Percentiles rank a stretch among this genome's conserved stretches.
These are phyloP conservation scores for Mamestra configurata DNA, from an alignment of 1,140 invertebrate species.

Conservation along the genomic window DNA sequence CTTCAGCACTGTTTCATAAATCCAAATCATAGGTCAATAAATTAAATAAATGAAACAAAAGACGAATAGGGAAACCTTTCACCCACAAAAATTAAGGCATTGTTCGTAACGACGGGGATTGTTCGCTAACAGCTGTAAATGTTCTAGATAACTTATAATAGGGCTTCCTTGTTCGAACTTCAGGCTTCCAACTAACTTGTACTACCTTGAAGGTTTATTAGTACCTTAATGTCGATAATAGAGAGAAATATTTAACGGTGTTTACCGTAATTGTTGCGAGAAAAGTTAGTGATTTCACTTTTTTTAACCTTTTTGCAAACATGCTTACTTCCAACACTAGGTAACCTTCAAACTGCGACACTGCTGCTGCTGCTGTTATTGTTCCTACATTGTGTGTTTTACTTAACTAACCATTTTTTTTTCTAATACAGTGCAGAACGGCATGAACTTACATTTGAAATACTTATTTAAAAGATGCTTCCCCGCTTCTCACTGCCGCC, in stretches of 20 bases:
- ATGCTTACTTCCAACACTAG: too few relatives aligned
- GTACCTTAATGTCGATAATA: neutral
- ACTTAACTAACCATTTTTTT: too few relatives aligned
- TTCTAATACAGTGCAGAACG: too few relatives aligned
- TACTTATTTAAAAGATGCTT: too few relatives aligned
- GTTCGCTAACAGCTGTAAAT: constrained; percentile 29
- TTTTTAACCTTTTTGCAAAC: too few relatives aligned
- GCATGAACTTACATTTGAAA: too few relatives aligned
- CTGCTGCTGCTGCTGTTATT: too few relatives aligned
- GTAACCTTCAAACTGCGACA: too few relatives aligned
- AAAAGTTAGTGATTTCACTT: neutral
- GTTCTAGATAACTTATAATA: constrained; percentile 27
- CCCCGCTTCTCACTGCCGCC: too few relatives aligned
- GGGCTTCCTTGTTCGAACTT: constrained; percentile 14
- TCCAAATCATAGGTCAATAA: neutral
- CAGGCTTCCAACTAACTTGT: constrained; percentile 4
- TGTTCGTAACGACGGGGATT: constrained; percentile 28
- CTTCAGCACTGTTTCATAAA: too few relatives aligned
- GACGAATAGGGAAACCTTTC: neutral
- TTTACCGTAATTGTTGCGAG: neutral
- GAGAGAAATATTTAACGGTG: neutral
- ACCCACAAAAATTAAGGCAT: constrained; percentile 9
- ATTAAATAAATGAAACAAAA: too few relatives aligned
- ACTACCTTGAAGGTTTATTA: neutral
- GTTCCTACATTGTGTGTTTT: too few relatives aligned